phyloP scores from a whole-genome alignment of 2,113 vertebrate species.

The Plecturocebus donacophilus region DNA sequence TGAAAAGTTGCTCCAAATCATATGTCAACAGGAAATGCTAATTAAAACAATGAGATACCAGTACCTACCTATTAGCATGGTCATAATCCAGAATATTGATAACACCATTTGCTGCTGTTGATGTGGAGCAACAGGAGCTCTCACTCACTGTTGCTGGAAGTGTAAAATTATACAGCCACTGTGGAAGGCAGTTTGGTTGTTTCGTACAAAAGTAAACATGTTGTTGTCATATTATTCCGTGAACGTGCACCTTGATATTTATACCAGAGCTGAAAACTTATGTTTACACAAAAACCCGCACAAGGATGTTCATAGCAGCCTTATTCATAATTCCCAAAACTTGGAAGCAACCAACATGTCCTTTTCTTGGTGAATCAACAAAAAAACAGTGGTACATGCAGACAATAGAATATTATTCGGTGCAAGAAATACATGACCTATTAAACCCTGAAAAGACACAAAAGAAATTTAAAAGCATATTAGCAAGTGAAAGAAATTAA shows the following conservation, averaged over 20 bases:
- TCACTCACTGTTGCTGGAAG: background rate
- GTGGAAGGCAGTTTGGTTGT: background rate
- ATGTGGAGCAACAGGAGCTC: no score
- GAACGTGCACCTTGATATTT: background rate
- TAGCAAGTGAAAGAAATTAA: background rate
- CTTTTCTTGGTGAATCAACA: background rate
- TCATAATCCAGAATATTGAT: no score
- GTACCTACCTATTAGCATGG: background rate
- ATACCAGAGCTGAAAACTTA: background rate
- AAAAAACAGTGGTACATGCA: background rate
- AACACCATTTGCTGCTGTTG: background rate
- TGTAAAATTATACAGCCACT: background rate
- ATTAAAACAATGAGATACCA: background rate
- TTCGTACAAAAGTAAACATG: background rate
- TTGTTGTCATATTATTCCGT: background rate
- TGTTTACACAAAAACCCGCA: background rate
- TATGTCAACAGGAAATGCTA: background rate
- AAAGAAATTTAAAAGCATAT: background rate
- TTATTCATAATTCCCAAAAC: background rate
- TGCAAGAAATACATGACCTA: background rate
- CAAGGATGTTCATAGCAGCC: accelerated
- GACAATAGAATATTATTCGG: background rate
- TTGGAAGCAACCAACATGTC: background rate
- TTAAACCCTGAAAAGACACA: background rate
- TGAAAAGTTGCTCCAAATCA: background rate